Evolutionary conservation across 2,113 vertebrate genomes (phyloP).

Genomic region (Connochaetes taurinus): DNA sequence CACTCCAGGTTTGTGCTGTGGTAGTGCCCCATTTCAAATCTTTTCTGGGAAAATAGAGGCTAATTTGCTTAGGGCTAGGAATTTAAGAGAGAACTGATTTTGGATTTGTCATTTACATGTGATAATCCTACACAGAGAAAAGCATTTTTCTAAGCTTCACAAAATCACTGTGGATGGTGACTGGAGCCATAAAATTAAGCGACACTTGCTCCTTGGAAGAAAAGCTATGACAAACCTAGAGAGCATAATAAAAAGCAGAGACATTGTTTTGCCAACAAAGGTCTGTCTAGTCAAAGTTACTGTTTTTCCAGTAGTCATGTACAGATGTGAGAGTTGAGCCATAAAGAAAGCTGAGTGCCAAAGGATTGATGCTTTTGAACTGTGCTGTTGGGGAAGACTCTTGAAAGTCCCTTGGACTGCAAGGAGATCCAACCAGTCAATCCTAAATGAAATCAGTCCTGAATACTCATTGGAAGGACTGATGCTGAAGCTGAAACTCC

Average conservation of each 20-base stretch:
- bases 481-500: background rate
- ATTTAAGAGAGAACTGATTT: background rate
- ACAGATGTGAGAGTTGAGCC: background rate
- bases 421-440: background rate
- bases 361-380: background rate
- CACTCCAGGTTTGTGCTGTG: background rate
- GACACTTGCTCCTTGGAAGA: background rate
- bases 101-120: background rate
- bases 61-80: background rate
- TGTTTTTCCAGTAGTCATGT: background rate
- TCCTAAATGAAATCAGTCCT: background rate
- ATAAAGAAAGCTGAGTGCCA: background rate
- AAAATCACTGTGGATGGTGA: background rate
- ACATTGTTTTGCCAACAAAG: background rate
- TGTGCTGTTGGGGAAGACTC: background rate
- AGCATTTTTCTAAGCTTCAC: background rate
- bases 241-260: background rate
- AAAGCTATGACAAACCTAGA: background rate
- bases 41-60: background rate
- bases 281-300: background rate
- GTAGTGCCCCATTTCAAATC: background rate
- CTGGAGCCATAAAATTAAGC: background rate
- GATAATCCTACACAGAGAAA: background rate
- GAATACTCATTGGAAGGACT: background rate
- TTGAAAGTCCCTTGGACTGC: background rate